Evolutionary conservation across 2,113 vertebrate genomes (phyloP).

Genomic region (Scomber colias): DNA sequence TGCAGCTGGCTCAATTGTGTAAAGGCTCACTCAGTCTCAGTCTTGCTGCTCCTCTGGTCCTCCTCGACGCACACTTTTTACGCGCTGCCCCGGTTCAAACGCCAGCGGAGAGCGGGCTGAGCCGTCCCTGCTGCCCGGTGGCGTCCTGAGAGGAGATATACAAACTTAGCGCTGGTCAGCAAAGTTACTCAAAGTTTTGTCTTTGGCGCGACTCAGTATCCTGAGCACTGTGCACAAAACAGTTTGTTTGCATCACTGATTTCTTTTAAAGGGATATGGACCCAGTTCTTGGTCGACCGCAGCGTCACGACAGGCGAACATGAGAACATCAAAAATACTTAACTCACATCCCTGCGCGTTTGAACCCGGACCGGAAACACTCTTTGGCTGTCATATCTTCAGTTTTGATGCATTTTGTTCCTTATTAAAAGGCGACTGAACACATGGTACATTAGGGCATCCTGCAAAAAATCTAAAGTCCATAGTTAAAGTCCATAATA

Average conservation of each 20-base stretch:
- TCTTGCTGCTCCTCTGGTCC: slow-evolving; percentile 47
- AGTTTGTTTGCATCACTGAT: slow-evolving; percentile 81
- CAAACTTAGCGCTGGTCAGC: slow-evolving; percentile 68
- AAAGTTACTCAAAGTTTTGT: slow-evolving; percentile 81
- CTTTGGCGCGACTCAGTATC: slow-evolving; percentile 81
- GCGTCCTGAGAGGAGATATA: slow-evolving; percentile 39
- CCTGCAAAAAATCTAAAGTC: slow-evolving; percentile 11
- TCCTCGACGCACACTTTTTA: slow-evolving; percentile 34
- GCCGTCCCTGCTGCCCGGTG: slow-evolving; percentile 16
- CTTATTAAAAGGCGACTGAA: slow-evolving; percentile 23
- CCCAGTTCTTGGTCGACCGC: slow-evolving; percentile 78
- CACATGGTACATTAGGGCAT: slow-evolving; percentile 19
- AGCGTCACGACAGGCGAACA: slow-evolving; percentile 73
- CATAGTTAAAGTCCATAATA: not conserved
- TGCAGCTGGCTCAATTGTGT: slow-evolving; percentile 24
- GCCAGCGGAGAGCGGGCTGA: slow-evolving; percentile 26
- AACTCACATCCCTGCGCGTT: slow-evolving; percentile 45
- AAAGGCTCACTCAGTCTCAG: slow-evolving; percentile 58
- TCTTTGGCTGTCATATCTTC: slow-evolving; percentile 33
- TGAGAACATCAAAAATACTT: slow-evolving; percentile 60
- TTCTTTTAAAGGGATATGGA: slow-evolving; percentile 82
- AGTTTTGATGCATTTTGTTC: slow-evolving; percentile 47
- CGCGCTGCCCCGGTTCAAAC: slow-evolving; percentile 47
- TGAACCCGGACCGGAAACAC: slow-evolving; percentile 16
- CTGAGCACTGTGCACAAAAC: slow-evolving; percentile 73